Evolutionary conservation across 2,888 invertebrate genomes (phyloP), one percentile per base, ranked within the genome.

Genomic region (Apodemia duryi): DNA sequence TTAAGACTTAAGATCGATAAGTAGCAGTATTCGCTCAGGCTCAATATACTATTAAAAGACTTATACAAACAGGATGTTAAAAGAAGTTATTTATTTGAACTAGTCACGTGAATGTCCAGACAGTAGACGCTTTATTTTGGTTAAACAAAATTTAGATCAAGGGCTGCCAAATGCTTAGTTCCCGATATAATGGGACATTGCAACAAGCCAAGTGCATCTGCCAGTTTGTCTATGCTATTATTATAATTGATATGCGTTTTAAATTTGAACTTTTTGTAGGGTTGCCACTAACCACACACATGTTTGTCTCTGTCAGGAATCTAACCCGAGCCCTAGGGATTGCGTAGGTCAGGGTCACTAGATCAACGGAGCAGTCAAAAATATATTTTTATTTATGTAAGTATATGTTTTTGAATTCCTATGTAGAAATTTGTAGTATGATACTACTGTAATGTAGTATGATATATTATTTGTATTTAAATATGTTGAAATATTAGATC

Each of bases 171-270:
- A 83, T 75, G 75, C 49, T 72, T 78, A 76, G 73, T 80, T 77
- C 77, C 76, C 78, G 83, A 83, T 85, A 86, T 83, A 86, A 84
- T 84, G 84, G 84, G 80, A 82, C 80, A 83, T 78, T 77, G 83
- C 84, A 79, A 82, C 80, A 77, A 82, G 90, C 88, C 89, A 90
- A 88, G 77, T 81, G 74, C 78, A 77, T 79, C 77, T 88, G 89
- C 85, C 89, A 88, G 85, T 79, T 73, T 77, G 73, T 75, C 73
- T 75, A 75, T 73, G 77, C 84, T 87, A 89, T 89, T 88, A 85
- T 89, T 89, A 78, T 73, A 76, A 75, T 72, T 69, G 71, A 73
- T 72, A 72, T 72, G 73, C 68, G 68, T 73, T 68, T 66, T 72
- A 68, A 84, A 76, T 79, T 71, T 81, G 75, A 75, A 79, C 80